Percentiles rank a stretch among this genome's conserved stretches.
Evolutionary conservation across 92 coral and sea anemone species (phyloP).

Genomic region (Porites divaricata): DNA sequence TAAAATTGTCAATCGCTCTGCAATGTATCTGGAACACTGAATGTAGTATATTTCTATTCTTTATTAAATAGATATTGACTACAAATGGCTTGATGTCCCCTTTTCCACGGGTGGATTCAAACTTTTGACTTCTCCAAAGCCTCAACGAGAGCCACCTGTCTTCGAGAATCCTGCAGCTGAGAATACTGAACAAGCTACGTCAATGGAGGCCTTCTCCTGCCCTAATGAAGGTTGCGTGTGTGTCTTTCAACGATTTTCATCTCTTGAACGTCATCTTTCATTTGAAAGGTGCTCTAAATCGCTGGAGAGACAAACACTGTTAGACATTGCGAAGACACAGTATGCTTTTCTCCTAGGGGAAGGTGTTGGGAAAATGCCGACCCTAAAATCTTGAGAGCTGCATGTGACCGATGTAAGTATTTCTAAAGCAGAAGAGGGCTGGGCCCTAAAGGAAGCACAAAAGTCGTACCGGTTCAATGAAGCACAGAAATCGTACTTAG

Average conservation of each 20-base stretch:
- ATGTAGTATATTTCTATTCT: too few species aligned
- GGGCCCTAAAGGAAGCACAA: slow-evolving; percentile 29
- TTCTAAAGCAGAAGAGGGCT: slow-evolving; percentile 38
- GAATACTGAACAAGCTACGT: background rate
- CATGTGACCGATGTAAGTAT: too few species aligned
- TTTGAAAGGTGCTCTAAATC: background rate
- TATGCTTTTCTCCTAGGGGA: slow-evolving; percentile 21
- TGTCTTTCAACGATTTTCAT: slow-evolving; percentile 10
- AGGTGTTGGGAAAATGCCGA: slow-evolving; percentile 10
- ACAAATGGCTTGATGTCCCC: too few species aligned
- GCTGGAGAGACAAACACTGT: background rate
- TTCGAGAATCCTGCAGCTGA: too few species aligned
- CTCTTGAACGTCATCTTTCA: slow-evolving; percentile 27
- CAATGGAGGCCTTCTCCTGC: background rate
- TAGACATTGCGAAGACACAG: slow-evolving; percentile 16
- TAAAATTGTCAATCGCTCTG: too few species aligned
- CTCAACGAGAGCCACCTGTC: background rate
- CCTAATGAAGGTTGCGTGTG: slow-evolving; percentile 13
- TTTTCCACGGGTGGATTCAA: slow-evolving; percentile 2
- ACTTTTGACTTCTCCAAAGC: too few species aligned
- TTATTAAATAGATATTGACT: too few species aligned
- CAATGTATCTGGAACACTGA: too few species aligned
- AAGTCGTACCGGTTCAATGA: slow-evolving; percentile 41
- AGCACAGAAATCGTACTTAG: slow-evolving; percentile 27
- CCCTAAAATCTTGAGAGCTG: too few species aligned